Base-by-base conservation (phyloP, 2,888 invertebrate species). In the Papilio gigon region DNA sequence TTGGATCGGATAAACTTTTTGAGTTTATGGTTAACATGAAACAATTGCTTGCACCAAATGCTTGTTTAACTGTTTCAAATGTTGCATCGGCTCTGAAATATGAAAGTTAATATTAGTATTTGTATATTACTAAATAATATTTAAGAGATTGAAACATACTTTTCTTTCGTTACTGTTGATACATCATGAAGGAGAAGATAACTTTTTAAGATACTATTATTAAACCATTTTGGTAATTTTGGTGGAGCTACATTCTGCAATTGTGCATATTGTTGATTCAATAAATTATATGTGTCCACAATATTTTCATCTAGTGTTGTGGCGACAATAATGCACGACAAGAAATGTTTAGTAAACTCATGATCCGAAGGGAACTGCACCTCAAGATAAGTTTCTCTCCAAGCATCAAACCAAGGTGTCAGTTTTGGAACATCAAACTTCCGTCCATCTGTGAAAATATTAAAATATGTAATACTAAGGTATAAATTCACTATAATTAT, bases 331-430 rank as follows among this genome's bases (percentile, higher is more conserved):
- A 97, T 94, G 83, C 97, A 97, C 14, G 96, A 96, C 65, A 97
- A 83, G 80, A 96, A 96, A 86, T 98, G 97, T 80, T 97, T 96
- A 0, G 98, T 96, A 82, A 98, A 99, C 89, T 99, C 99, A 92
- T 99, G 99, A 82, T 99, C 99, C 4, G 96, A 96, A 20, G 97
- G 97, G 84, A 96, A 97, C 82, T 97, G 95, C 70, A 97, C 95
- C 80, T 96, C 95, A 56, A 98, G 92, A 86, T 98, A 98, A 33
- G 96, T 96, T 77, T 98, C 97, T 78, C 98, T 94, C 97, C 98
- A 99, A 11, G 96, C 94, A 86, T 98, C 98, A 93, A 97, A 99
- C 99, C 99, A 99, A 14, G 98, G 96, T 65, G 97, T 96, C 11
- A 95, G 93, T 42, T 94, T 90, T 35, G 97, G 97, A 76, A 97